These are phyloP conservation scores for Dinothrombium tinctorium DNA, from an alignment of 1,140 invertebrate genomes.

Conservation along the genomic window DNA sequence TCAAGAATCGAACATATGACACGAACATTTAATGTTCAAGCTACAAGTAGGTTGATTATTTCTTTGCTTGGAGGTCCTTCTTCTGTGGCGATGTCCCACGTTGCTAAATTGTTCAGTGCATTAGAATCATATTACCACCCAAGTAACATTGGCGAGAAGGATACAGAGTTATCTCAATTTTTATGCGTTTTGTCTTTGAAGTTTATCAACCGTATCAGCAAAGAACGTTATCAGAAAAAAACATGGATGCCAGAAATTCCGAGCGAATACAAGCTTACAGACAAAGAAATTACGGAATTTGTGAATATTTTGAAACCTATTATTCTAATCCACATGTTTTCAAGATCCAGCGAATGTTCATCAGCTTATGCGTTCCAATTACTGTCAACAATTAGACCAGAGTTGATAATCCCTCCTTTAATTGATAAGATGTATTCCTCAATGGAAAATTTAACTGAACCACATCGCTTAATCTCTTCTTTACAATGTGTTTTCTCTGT, in stretches of 20 bases:
- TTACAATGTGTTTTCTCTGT: constrained; percentile 48
- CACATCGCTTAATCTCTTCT: constrained; percentile 51
- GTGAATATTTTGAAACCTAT: constrained; percentile 42
- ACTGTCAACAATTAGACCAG: constrained; percentile 49
- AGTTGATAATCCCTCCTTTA: constrained; percentile 52
- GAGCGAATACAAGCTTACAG: constrained; percentile 40
- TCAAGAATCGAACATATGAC: constrained; percentile 5
- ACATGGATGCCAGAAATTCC: constrained; percentile 43
- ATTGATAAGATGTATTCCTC: constrained; percentile 50
- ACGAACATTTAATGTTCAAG: constrained; percentile 20
- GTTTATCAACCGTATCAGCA: constrained; percentile 33
- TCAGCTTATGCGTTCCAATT: constrained; percentile 41
- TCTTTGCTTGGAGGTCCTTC: constrained; percentile 29
- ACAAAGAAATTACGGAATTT: constrained; percentile 57
- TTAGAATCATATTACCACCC: constrained; percentile 71
- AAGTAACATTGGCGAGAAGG: constrained; percentile 59
- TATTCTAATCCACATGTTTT: constrained; percentile 47
- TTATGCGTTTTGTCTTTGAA: constrained; percentile 20
- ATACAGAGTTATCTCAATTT: constrained; percentile 18
- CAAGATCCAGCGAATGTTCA: constrained; percentile 36
- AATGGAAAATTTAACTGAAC: constrained; percentile 61
- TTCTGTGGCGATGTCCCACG: constrained; percentile 35
- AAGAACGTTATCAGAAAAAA: constrained; percentile 33
- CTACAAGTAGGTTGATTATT: no score
- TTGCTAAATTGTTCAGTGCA: constrained; percentile 53